Evolutionary conservation across 2,888 invertebrate species (phyloP), one percentile per base, ranked within the genome.

Genomic region (Ferdinandea cuprea): DNA sequence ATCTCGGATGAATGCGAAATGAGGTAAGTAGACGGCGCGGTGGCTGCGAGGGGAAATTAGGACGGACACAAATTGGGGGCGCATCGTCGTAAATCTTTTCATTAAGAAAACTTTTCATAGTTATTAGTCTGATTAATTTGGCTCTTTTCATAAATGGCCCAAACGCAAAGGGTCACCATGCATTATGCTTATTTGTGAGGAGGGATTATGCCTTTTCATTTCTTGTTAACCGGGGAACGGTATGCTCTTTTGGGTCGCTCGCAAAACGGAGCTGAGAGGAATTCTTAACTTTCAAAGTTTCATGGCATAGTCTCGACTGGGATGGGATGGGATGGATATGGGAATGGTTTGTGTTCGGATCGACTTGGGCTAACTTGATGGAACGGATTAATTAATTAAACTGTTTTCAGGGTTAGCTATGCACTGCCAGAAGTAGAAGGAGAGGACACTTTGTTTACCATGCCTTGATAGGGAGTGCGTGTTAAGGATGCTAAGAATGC

Each of bases 41-140:
- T n/a, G n/a, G n/a, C n/a, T n/a, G n/a, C n/a, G 9, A 54, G 32
- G 21, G 30, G 32, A 15, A 19, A 11, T n/a, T n/a, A n/a, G n/a
- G n/a, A 19, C 19, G 17, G 21, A n/a, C 25, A 46, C 13, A 54
- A 59, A 88, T 86, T 88, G 87, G 86, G 86, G 87, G 87, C 87
- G 88, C 88, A 87, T 87, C 87, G 88, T 88, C 89, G 89, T 90
- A 90, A 90, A 90, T 90, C 90, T 90, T 90, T 90, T 90, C 90
- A 90, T 90, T 90, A 90, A 89, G 89, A 89, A 89, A 89, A 87
- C 89, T 90, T 90, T 89, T 88, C 88, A 88, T 88, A 90, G 90
- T 90, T 90, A 90, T 90, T 90, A 90, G 90, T 90, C 90, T 90
- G 90, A 90, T 90, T 90, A 90, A 90, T 90, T 90, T 90, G 89